Evolutionary conservation across 2,888 invertebrate genomes (phyloP), one percentile per base, ranked within the genome.

Genomic region (Amphipoea oculea): DNA sequence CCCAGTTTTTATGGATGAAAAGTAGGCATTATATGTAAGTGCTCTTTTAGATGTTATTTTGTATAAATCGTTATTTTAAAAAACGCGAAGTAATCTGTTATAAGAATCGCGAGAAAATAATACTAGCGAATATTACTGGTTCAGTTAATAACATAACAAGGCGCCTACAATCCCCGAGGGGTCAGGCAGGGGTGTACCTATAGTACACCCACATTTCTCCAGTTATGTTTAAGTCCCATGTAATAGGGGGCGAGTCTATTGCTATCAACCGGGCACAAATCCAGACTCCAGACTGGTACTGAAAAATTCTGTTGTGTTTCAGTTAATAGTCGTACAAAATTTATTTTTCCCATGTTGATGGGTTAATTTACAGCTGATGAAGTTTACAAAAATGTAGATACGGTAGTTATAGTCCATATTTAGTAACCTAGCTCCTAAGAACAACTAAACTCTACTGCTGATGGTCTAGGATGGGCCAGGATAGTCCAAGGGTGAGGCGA

Each of bases 401-500:
- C 14, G 40, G 54, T 70, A 73, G 54, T 54, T 63, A 40, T 57
- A 81, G 81, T 85, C 72, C 79, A 79, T 67, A 70, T 66, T 82
- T 75, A 75, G 73, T 87, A 78, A 78, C 67, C 69, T 83, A 82
- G 76, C 82, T 86, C 70, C 82, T 86, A 79, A 73, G 71, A 76
- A 80, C 78, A 36, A 89, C 90, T 93, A 91, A 92, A 81, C 77
- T 94, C 94, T 94, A 95, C 95, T 95, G 94, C 95, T 94, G 95
- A 92, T 90, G 88, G 89, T 86, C 76, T 79, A 84, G 89, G 81
- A 94, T 94, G 93, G 91, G 93, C 95, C 96, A 96, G 95, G 95
- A 94, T 86, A 94, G 95, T 96, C 96, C 96, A 95, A 95, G 94
- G 92, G 90, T 90, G 95, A 94, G 87, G 91, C 92, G 95, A 94